Evolutionary conservation across 2,797 vertebrate genomes (phyloP), one percentile per base, ranked within the genome.

Genomic region (Crypturellus tataupa): DNA sequence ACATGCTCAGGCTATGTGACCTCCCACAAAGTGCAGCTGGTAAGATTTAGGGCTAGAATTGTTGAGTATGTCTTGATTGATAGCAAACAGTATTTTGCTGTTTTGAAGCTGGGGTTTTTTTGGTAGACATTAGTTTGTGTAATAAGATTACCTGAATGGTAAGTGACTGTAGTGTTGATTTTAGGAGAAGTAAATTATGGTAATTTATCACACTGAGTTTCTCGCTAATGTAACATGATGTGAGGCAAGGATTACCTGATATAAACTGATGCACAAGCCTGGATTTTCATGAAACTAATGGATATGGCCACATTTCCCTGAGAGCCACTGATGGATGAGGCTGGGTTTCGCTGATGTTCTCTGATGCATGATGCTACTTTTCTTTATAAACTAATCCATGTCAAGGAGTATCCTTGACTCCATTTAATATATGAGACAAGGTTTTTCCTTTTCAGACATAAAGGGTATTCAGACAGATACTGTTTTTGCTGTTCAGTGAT

Each of bases 351-450:
- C 24, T 91, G 60, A 81, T 79, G 63, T 69, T 83, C 89, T 76
- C 69, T 73, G 65, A 81, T 89, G 49, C 55, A 69, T 72, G 62
- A 58, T 71, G 51, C 72, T 89, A 79, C 86, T 83, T 92, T 89
- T 92, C 79, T 83, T 93, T 87, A 91, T 85, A 96, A 93, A 94
- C 81, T 90, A 92, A 87, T 93, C 62, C 55, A 47, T 91, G 90
- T 85, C 90, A 85, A 65, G 72, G 46, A 83, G 33, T 67, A 72
- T 72, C 92, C 81, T 94, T 95, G 86, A 78, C 81, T 95, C 42
- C 1, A 0, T 76, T 72, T 88, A 90, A 91, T 87, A 72, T 35
- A 72, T 23, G 46, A 76, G 65, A 62, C 31, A 35, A 12, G 2
- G 4, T n/a, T 85, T 90, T 90, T 68, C 25, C 11, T 83, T 89